Evolutionary conservation across 2,113 vertebrate species (phyloP).

Genomic region (Hymenochirus boettgeri): DNA sequence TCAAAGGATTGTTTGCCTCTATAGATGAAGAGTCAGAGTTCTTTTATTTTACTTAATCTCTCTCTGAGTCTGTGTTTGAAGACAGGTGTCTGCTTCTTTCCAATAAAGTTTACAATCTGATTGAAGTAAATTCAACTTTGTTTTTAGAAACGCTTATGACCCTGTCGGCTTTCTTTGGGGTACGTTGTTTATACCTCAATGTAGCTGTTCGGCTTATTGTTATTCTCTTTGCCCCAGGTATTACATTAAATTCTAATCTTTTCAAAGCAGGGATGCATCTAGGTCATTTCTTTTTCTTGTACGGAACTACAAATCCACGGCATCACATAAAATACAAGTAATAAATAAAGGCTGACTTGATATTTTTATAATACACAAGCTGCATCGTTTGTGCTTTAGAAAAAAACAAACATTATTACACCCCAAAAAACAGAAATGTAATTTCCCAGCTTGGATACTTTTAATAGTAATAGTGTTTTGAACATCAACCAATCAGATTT

Average conservation of each 20-base stretch:
- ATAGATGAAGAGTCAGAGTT: too few relatives aligned
- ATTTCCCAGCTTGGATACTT: not conserved
- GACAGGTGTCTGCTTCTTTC: too few relatives aligned
- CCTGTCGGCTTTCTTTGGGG: slow-evolving; percentile 18
- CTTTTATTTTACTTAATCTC: too few relatives aligned
- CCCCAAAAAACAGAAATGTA: not conserved
- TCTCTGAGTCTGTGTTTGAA: too few relatives aligned
- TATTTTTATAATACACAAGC: slow-evolving; percentile 41
- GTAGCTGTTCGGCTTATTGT: slow-evolving; percentile 1
- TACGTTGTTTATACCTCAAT: slow-evolving; percentile 5
- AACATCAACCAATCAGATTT: too few relatives aligned
- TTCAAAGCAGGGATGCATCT: slow-evolving; percentile 28
- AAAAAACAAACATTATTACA: slow-evolving; percentile 38
- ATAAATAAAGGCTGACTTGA: slow-evolving; percentile 36
- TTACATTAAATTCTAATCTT: slow-evolving; percentile 34
- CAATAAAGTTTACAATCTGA: too few relatives aligned
- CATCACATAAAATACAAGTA: slow-evolving; percentile 22
- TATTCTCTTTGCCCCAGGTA: slow-evolving; percentile 24
- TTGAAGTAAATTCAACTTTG: too few relatives aligned
- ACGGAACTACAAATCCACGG: slow-evolving; percentile 9
- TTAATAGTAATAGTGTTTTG: not conserved
- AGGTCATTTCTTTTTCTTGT: slow-evolving; percentile 19
- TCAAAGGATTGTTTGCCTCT: too few relatives aligned
- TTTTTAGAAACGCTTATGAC: not conserved
- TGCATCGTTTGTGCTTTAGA: slow-evolving; percentile 32